phyloP scores from a whole-genome alignment of 2,113 vertebrate genomes.

The Vimba vimba region DNA sequence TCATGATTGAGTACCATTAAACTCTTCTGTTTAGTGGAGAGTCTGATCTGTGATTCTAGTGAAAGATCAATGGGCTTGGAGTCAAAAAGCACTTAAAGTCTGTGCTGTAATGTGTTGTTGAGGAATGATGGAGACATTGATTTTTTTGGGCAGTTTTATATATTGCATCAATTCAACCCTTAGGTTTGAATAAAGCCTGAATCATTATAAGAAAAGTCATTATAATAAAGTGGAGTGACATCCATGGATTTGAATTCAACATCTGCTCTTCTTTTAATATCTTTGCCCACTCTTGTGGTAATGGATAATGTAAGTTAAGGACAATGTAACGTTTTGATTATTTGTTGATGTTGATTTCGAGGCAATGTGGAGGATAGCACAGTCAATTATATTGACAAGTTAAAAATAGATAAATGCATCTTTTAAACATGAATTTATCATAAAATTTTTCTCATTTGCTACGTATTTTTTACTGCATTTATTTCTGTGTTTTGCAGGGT shows the following conservation, averaged over 20 bases:
- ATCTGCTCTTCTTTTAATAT: neutral
- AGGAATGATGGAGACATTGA: neutral
- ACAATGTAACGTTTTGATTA: neutral
- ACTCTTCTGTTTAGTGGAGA: neutral
- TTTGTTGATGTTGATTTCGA: neutral
- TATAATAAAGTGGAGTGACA: neutral
- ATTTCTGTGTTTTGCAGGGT: neutral
- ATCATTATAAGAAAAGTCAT: neutral
- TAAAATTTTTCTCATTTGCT: neutral
- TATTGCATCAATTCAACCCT: neutral
- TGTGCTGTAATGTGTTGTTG: constrained; percentile 23
- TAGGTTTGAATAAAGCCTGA: neutral
- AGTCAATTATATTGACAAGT: neutral
- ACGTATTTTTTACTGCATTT: neutral
- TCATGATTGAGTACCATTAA: neutral
- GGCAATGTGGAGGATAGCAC: neutral
- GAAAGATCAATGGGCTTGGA: constrained; percentile 3
- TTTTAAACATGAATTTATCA: neutral
- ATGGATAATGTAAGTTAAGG: neutral
- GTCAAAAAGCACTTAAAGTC: constrained; percentile 12
- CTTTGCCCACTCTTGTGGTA: neutral
- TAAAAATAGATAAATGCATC: neutral
- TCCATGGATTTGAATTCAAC: neutral
- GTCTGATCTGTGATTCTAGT: constrained; percentile 6
- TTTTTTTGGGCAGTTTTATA: neutral